Evolutionary conservation across 1,140 invertebrate genomes (phyloP), one percentile per base, ranked within the genome.

Genomic region (Drosophila tsacasi): DNA sequence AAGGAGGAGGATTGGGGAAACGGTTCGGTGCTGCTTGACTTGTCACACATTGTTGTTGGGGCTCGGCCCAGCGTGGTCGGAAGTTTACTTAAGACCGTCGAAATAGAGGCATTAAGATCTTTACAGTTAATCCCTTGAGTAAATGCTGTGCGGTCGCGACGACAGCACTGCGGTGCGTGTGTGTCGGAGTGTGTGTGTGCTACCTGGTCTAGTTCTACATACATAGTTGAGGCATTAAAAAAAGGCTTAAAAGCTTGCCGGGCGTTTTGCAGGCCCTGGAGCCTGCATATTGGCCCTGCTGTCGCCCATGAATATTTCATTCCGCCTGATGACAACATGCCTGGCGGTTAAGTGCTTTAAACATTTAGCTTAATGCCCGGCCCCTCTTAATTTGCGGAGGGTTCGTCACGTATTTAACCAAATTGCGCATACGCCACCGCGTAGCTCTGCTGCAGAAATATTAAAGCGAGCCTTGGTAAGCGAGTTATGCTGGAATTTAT

Each of bases 41-140:
- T 85, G 79, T 84, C 83, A 87, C 83, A 81, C 68, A 81, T 85
- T 81, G 74, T 81, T 58, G 61, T 66, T 64, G 52, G 52, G 52
- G 15, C 23, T 25, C 19, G 39, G 69, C 46, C 30, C 42, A 27
- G 40, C 58, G 68, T 37, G 46, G 58, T 62, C 67, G 85, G 83
- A 87, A 91, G 81, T 89, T 87, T 89, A 91, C 89, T 91, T 91
- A 91, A 91, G 83, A 90, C 89, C 84, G 81, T 82, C 82, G 89
- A 91, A 91, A 91, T 91, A 91, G 87, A 91, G 83, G 89, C 89
- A 91, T 91, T 91, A 91, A 91, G 89, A 91, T 91, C 89, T 91
- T 87, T 91, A 80, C 74, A 91, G 89, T 87, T 91, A 91, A 91
- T 91, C 89, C 89, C 89, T 64, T 91, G 87, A 89, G 89, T 81